Conservation (phyloP, 2,113 vertebrate genomes). For the Pagrus major region DNA sequence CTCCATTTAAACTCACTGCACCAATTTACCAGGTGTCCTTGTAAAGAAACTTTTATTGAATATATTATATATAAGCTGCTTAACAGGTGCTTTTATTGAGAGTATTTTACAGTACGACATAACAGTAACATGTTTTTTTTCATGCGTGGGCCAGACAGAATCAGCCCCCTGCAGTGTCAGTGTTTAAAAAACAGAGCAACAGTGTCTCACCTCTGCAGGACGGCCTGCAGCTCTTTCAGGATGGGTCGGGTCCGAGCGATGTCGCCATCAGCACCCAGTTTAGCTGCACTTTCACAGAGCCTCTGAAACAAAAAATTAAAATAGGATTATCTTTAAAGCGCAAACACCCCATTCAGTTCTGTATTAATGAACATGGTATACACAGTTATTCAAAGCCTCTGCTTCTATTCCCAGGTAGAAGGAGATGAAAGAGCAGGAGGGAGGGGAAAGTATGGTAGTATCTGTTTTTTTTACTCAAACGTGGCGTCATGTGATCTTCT, state of each 20-base stretch:
- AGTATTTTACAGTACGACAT: neutral
- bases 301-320: conserved; percentile 72
- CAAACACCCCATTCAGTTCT: neutral
- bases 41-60: neutral
- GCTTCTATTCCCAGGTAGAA: too few relatives aligned
- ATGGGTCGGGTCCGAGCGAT: conserved; percentile 66
- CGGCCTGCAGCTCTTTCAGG: conserved; percentile 79
- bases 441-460: too few relatives aligned
- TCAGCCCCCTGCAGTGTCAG: neutral
- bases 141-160: rapidly evolving
- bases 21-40: neutral
- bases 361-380: too few relatives aligned
- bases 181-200: neutral
- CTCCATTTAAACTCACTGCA: neutral
- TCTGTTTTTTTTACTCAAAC: too few relatives aligned
- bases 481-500: too few relatives aligned
- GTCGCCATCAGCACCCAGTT: conserved; percentile 47
- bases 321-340: neutral
- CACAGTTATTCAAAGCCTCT: too few relatives aligned
- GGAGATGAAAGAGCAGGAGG: too few relatives aligned
- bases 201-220: conserved; percentile 79
- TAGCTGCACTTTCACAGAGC: conserved; percentile 60
- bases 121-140: rapidly evolving
- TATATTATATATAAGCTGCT: neutral
- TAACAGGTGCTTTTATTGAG: neutral